Conservation (phyloP, 2,113 vertebrate genomes). For the Ptyas mucosa region DNA sequence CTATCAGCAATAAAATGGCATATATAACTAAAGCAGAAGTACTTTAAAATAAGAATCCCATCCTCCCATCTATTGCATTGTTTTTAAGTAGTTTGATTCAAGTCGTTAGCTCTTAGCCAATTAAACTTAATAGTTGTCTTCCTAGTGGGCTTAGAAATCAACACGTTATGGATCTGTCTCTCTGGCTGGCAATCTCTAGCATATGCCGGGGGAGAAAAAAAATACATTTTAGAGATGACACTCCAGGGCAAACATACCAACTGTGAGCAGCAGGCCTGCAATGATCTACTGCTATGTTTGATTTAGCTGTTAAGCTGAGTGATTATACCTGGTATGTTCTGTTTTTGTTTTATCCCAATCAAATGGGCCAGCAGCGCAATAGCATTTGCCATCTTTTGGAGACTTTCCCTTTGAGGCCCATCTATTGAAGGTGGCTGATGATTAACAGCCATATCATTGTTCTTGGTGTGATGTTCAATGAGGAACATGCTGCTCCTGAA, state of each 20-base stretch:
- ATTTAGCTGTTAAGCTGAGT: conserved; percentile 16
- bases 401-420: background rate
- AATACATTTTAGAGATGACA: background rate
- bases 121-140: conserved; percentile 14
- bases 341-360: background rate
- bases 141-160: background rate
- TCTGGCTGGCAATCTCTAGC: background rate
- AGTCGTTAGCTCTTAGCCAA: background rate
- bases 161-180: background rate
- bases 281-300: background rate
- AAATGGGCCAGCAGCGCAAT: background rate
- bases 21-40: background rate
- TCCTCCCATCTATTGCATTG: background rate
- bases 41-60: background rate
- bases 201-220: background rate
- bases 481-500: rapidly evolving
- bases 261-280: conserved; percentile 1
- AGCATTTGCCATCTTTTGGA: background rate
- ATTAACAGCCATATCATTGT: background rate
- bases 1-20: background rate
- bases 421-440: background rate
- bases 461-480: background rate
- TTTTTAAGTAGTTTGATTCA: background rate
- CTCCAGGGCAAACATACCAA: background rate
- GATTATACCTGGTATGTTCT: background rate